phyloP scores from a whole-genome alignment of 2,888 invertebrate species.

The Napeogenes inachia region DNA sequence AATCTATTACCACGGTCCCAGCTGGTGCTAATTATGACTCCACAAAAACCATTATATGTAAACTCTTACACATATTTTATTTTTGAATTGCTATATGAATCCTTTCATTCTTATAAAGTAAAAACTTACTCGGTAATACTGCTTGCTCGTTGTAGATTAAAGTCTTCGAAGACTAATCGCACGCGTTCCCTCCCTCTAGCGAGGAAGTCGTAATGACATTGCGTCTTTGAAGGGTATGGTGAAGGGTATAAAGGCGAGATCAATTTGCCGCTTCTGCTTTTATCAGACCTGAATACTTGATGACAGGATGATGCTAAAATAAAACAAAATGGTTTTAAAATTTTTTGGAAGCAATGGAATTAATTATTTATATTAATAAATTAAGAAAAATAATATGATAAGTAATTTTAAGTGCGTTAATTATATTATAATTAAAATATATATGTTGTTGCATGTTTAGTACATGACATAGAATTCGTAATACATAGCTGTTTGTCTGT shows the following conservation, averaged over 20 bases:
- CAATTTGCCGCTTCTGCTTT: conserved; percentile 88
- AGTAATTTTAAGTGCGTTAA: too few species aligned
- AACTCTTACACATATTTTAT: conserved; percentile 5
- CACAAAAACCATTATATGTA: conserved; percentile 14
- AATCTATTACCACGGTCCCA: conserved; percentile 3
- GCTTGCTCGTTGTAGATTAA: conserved; percentile 84
- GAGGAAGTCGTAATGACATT: conserved; percentile 93
- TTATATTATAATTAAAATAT: too few species aligned
- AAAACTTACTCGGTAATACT: conserved; percentile 80
- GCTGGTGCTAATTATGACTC: conserved; percentile 21
- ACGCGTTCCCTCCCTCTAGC: conserved; percentile 90
- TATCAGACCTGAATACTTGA: conserved; percentile 86
- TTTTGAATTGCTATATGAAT: not conserved
- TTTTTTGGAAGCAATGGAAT: too few species aligned
- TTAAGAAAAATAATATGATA: too few species aligned
- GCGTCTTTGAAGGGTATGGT: conserved; percentile 86
- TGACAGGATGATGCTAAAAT: conserved; percentile 85
- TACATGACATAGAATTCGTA: too few species aligned
- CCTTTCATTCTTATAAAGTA: not conserved
- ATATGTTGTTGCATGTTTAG: too few species aligned
- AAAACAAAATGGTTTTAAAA: not conserved
- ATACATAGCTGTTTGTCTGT: too few species aligned
- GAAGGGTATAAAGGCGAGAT: conserved; percentile 89
- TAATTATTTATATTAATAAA: too few species aligned
- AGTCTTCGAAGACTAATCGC: conserved; percentile 89